Base-by-base conservation (phyloP, 2,888 invertebrate genomes). In the Macrosoma leucophasiata region DNA sequence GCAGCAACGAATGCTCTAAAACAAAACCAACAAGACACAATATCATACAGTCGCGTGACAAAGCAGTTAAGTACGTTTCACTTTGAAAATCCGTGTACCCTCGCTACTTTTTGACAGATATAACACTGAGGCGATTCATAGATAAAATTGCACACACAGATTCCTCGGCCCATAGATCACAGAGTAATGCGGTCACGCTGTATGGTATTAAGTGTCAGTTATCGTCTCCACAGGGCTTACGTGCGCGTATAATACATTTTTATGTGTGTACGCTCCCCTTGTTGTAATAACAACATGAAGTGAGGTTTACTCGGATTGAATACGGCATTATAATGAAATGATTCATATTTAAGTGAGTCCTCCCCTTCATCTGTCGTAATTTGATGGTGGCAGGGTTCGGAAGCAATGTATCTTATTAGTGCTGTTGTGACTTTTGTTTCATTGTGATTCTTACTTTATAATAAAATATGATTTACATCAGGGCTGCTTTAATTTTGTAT, bases 281-380 rank as follows among this genome's bases (percentile, higher is more conserved):
- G 43, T 53, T 71, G 71, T 68, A 77, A 78, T 75, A 78, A 70
- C 69, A 74, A 71, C 75, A 75, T 76, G 75, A 73, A 81, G 79
- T 78, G 74, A 79, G 79, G 74, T 78, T 78, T 78, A 75, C 75
- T 72, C 66, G 81, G 78, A 84, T 84, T 84, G 79, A 84, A 82
- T 81, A 79, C 71, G 76, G 81, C 57, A 82, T 84, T 84, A 84
- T 84, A 84, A 84, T 82, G 82, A 82, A 84, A 82, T 84, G 82
- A 84, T 84, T 82, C 84, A 84, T 84, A 84, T 84, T 82, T 82
- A 84, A 84, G 81, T 84, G 79, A 82, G 81, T 82, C 62, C 70
- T 75, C 78, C 82, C 81, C 78, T 63, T 62, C 62, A 58, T 54
- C 59, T 57, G 61, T 62, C 70, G 65, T 74, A 74, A 75, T 76